Conservation (phyloP, 1,140 invertebrate genomes). For the Sipha flava region DNA sequence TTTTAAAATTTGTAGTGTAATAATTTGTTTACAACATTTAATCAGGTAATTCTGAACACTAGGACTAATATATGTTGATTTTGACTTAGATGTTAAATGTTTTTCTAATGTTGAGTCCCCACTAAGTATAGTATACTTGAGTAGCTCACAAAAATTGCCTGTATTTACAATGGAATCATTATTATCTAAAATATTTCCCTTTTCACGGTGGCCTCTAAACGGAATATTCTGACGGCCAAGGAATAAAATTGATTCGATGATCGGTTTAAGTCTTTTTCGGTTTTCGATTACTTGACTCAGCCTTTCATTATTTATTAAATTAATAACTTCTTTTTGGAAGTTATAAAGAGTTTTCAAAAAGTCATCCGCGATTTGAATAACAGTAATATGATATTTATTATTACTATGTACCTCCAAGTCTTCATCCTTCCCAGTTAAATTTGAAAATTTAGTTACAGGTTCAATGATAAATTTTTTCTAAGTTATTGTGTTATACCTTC, state of each 20-base stretch:
- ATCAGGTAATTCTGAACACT: not conserved
- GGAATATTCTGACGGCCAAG: no score
- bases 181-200: not conserved
- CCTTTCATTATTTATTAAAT: no score
- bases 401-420: not conserved
- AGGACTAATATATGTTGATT: not conserved
- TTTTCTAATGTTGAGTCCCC: not conserved
- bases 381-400: not conserved
- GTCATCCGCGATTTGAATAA: not conserved
- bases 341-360: not conserved
- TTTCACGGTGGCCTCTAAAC: not conserved
- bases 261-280: no score
- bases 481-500: not conserved
- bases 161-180: not conserved
- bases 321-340: no score
- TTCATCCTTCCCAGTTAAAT: not conserved
- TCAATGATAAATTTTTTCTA: not conserved
- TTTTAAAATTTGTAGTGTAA: not conserved
- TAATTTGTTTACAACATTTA: not conserved
- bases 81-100: not conserved
- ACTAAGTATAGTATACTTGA: not conserved
- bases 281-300: no score
- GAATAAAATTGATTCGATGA: no score
- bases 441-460: not conserved
- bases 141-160: not conserved